Evolutionary conservation across 23 tunicate species (phyloP), one percentile per base, ranked within the genome.

Genomic region (Ciona savignyi): DNA sequence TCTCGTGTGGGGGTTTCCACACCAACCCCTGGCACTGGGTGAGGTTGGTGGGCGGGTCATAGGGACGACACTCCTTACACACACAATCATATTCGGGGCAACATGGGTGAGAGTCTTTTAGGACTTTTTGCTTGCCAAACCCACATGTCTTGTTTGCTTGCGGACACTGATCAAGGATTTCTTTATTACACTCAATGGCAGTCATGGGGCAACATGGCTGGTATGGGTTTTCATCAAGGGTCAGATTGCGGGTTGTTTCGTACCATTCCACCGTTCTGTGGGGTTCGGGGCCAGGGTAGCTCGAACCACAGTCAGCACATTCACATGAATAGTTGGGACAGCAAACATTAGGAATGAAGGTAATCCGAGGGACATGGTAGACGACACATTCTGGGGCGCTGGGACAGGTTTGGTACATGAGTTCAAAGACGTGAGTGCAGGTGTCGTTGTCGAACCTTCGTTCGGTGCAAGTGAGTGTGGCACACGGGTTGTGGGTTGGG

Each of bases 201-300:
- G 42, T 27, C 70, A 56, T 26, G 3, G 83, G 83, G 31, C 83
- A 79, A 51, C 83, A 79, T 22, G 23, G 28, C 0, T 70, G 66
- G 68, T 79, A 70, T 2, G 76, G 76, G 28, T 79, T 79, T 56
- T 79, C 76, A 0, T 26, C 33, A 4, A 70, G 65, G 2, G 83
- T 32, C 28, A 70, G 24, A 0, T 48, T 74, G 24, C 51, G 65
- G 6, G 32, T 31, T 48, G 23, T 56, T 29, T 79, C 76, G 35
- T 79, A 79, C 51, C 60, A 28, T 32, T 79, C 76, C 0, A 51
- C 26, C 27, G 70, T 76, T 60, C 76, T 71, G 30, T 23, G 76
- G 35, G 29, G 65, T 23, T 15, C 81, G 9, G 70, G 67, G 25
- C 70, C 70, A 15, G 31, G 60, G 27, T 77, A 77, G 32, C 67